Evolutionary conservation across 2,113 vertebrate genomes (phyloP).

Genomic region (Notothenia rossii): DNA sequence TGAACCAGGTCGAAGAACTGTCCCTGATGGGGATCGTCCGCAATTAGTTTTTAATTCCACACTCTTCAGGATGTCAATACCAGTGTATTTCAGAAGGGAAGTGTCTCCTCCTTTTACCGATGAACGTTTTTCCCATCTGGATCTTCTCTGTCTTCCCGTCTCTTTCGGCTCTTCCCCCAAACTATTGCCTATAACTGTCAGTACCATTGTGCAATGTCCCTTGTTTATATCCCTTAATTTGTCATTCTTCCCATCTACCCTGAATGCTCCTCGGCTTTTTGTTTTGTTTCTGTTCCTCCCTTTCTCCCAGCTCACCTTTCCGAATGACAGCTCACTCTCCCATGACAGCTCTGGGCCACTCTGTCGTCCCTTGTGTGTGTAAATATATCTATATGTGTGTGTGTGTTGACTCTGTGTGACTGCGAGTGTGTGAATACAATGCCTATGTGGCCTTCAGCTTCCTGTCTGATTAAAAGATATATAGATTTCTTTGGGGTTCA

Average conservation of each 20-base stretch:
- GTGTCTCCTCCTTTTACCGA: conserved; percentile 24
- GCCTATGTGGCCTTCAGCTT: conserved; percentile 33
- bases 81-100: conserved; percentile 35
- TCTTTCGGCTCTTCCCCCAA: not conserved
- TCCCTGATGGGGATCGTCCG: conserved; percentile 24
- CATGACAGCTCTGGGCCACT: conserved; percentile 44
- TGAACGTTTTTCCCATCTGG: conserved; percentile 26
- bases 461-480: conserved; percentile 39
- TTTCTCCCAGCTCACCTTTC: conserved; percentile 38
- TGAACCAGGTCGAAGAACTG: conserved; percentile 15
- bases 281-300: conserved; percentile 5
- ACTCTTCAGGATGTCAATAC: conserved; percentile 40
- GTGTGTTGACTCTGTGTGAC: not conserved
- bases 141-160: not conserved
- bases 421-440: conserved; percentile 27
- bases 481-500: no score
- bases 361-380: conserved; percentile 30
- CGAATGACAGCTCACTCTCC: conserved; percentile 63
- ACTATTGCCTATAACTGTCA: conserved; percentile 4
- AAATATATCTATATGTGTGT: not conserved
- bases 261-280: not conserved
- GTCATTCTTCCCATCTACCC: not conserved
- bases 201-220: not conserved
- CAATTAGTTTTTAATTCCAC: conserved; percentile 50
- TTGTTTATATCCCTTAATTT: no score